Base-by-base conservation (phyloP, 2,113 vertebrate genomes). In the Diphyllodes magnificus region DNA sequence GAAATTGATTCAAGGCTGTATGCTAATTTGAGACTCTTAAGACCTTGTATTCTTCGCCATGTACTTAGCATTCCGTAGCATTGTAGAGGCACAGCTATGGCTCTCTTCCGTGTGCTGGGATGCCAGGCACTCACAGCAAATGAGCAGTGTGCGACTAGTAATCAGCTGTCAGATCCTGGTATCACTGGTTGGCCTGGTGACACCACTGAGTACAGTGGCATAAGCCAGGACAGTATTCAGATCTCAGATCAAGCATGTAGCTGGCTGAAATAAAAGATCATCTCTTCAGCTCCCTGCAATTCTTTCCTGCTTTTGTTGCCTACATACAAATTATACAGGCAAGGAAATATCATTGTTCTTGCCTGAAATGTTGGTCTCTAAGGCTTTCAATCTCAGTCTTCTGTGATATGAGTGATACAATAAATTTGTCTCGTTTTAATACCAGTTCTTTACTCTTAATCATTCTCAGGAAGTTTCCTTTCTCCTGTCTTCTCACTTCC, bases 61-160 rank as follows among this genome's bases (percentile, higher is more conserved):
- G 77, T 91, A 65, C 68, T 95, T 94, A 86, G 88, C 94, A 97
- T 96, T 97, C 96, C 7, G 72, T 63, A 44, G 91, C 80, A 49
- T 75, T 92, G 17, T 10, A 70, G 92, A 68, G 82, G 82, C 82
- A 70, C 24, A 51, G 51, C 90, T 66, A 40, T 83, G 72, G 76
- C 88, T 88, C 50, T 66, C 30, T 61, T 78, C 90, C 6, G 5
- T 84, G 80, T 1, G 1, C 64, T 63, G 51, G 64, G 80, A 15
- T 59, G 72, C 84, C 77, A 82, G 92, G 89, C 88, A 49, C 65
- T 69, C 86, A 37, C 7, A 91, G 86, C 77, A 90, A 90, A 68
- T 15, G 77, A 89, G 89, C 71, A 91, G 20, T 1, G 57, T 76
- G 86, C 94, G 77, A 81, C 72, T 44, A 59, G 80, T n/a, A 47